phyloP scores from a whole-genome alignment of 2,113 vertebrate species.

The Furnarius figulus region DNA sequence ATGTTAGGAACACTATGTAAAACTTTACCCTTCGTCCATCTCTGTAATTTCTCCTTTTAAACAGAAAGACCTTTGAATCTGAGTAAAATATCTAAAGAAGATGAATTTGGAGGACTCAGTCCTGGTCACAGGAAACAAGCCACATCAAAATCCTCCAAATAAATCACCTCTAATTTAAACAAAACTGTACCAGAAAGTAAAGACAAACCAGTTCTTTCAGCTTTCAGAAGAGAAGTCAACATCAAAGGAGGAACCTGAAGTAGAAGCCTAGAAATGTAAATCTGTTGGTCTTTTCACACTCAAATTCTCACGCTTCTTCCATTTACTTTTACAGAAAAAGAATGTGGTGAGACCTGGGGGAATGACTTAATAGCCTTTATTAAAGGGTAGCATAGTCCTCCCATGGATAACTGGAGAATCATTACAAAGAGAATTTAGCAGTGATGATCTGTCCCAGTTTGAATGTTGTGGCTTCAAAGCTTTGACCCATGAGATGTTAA shows the following conservation, averaged over 20 bases:
- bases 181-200: background rate
- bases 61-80: background rate
- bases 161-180: slow-evolving; percentile 52
- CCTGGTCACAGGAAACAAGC: slow-evolving; percentile 12
- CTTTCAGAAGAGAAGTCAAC: slow-evolving; percentile 5
- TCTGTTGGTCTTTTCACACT: slow-evolving; percentile 20
- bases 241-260: slow-evolving; percentile 12
- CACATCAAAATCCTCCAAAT: slow-evolving; percentile 15
- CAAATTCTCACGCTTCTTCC: slow-evolving; percentile 17
- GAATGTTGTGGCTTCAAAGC: background rate
- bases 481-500: background rate
- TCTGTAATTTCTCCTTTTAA: background rate
- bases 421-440: background rate
- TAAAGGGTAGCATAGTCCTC: background rate
- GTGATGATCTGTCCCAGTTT: background rate
- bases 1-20: background rate
- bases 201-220: slow-evolving; percentile 54
- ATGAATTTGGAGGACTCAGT: background rate
- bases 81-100: slow-evolving; percentile 3
- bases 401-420: background rate
- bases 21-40: background rate
- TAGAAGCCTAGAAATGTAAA: slow-evolving; percentile 33
- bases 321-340: slow-evolving; percentile 17
- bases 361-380: slow-evolving; percentile 21
- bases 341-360: background rate